Evolutionary conservation across 2,888 invertebrate species (phyloP).

Genomic region (Sclerodermus sp.): DNA sequence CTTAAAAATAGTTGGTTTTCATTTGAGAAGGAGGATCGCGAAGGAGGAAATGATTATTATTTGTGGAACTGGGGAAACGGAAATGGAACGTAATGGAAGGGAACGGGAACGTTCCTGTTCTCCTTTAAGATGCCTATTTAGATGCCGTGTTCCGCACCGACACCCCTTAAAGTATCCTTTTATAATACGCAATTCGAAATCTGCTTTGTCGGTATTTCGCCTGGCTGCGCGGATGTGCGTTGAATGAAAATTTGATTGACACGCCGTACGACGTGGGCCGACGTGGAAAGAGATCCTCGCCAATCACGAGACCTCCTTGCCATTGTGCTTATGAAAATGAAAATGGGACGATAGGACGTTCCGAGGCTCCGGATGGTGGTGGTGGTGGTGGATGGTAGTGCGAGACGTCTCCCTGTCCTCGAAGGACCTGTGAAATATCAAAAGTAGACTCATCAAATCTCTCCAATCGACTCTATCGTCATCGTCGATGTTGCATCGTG

Average conservation of each 20-base stretch:
- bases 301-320: too few species aligned
- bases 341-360: too few species aligned
- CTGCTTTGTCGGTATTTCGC: constrained; percentile 14
- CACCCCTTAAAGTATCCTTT: constrained; percentile 27
- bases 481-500: too few species aligned
- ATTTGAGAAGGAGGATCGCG: neutral
- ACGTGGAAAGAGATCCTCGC: neutral
- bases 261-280: neutral
- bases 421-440: too few species aligned
- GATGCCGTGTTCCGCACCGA: constrained; percentile 34
- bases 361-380: too few species aligned
- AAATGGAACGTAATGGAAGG: neutral
- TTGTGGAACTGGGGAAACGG: neutral
- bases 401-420: too few species aligned
- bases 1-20: neutral
- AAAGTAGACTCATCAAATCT: too few species aligned
- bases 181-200: constrained; percentile 14
- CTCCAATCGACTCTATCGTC: too few species aligned
- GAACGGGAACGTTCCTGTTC: neutral
- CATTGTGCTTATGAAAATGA: too few species aligned
- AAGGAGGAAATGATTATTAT: neutral
- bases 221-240: constrained; percentile 3
- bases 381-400: too few species aligned
- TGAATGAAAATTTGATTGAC: constrained; percentile 1
- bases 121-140: constrained; percentile 21